Conservation (phyloP, 37 sponge, comb jelly and placozoan genomes). For the Crambe crambe region DNA sequence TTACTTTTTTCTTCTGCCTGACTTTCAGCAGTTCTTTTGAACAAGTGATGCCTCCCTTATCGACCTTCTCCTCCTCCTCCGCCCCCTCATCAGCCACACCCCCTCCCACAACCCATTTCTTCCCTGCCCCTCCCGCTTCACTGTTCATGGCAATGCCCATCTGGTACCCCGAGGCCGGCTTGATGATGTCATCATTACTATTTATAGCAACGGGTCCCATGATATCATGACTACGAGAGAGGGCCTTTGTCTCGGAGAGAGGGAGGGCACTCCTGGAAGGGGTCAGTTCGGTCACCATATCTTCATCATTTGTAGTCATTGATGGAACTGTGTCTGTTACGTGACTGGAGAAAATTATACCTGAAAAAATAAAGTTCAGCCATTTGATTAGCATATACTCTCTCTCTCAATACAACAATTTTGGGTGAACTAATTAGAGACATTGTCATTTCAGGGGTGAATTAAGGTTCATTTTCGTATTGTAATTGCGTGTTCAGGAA, state of each 20-base stretch:
- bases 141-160: background rate
- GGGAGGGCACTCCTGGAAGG: background rate
- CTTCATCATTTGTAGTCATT: background rate
- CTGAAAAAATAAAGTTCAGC: background rate
- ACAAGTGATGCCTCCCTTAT: constrained; percentile 11
- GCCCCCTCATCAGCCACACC: background rate
- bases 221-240: background rate
- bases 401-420: no score
- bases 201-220: background rate
- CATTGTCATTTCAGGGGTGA: no score
- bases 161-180: constrained; percentile 34
- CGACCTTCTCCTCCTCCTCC: background rate
- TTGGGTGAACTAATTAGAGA: no score
- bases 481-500: no score
- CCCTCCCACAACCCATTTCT: background rate
- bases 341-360: background rate
- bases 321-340: background rate
- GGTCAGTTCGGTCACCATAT: background rate
- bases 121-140: background rate
- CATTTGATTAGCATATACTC: no score
- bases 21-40: constrained; percentile 71
- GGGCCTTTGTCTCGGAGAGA: background rate
- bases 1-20: constrained; percentile 83
- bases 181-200: background rate
- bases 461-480: no score